Evolutionary conservation across 1,140 invertebrate genomes (phyloP).

Genomic region (Rhagoletis pomonella): DNA sequence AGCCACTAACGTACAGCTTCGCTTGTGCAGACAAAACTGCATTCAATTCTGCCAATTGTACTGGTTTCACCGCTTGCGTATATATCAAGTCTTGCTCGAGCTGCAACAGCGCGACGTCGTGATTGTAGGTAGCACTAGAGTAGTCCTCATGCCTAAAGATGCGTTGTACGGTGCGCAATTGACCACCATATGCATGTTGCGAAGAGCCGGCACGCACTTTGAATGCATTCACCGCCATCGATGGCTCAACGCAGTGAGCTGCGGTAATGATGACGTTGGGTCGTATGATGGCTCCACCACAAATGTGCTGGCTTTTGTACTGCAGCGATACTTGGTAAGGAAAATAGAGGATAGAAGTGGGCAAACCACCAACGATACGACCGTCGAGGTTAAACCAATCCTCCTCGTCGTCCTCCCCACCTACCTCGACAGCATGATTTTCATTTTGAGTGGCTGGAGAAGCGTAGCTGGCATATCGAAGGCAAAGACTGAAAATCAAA

Average conservation of each 20-base stretch:
- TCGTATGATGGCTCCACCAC: conserved; percentile 77
- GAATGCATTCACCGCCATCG: conserved; percentile 60
- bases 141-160: conserved; percentile 67
- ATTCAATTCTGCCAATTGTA: conserved; percentile 59
- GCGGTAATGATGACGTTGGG: conserved; percentile 78
- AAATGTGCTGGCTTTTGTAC: conserved; percentile 68
- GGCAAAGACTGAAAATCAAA: background rate
- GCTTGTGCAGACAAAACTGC: conserved; percentile 57
- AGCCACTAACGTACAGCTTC: conserved; percentile 65
- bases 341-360: conserved; percentile 62
- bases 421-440: too few relatives aligned
- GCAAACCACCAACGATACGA: conserved; percentile 70
- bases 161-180: conserved; percentile 62
- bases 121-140: conserved; percentile 64
- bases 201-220: conserved; percentile 64
- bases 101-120: conserved; percentile 68
- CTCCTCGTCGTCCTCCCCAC: background rate
- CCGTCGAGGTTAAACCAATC: conserved; percentile 60
- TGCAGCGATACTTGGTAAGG: conserved; percentile 71
- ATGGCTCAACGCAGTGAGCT: conserved; percentile 77
- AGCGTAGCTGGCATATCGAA: background rate
- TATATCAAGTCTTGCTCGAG: conserved; percentile 64
- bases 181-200: conserved; percentile 63
- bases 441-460: background rate
- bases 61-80: conserved; percentile 61